These are phyloP conservation scores for Huso huso DNA, from an alignment of 2,797 vertebrate genomes.

Conservation along the genomic window DNA sequence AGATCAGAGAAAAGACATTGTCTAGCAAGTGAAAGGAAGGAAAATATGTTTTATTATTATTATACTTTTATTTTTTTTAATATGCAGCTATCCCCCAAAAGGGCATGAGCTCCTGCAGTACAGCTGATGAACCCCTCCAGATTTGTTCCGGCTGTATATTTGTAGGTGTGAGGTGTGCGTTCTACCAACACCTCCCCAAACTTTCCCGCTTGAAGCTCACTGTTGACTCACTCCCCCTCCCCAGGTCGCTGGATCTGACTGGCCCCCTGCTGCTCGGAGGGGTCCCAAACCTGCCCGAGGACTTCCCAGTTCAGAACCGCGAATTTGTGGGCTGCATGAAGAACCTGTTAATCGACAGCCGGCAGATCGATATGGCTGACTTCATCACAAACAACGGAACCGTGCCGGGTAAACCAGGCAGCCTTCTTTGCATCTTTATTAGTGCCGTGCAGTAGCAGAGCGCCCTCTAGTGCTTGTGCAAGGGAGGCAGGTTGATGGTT, in stretches of 20 bases:
- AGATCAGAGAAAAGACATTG: too few relatives aligned
- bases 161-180: too few relatives aligned
- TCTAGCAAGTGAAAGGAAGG: too few relatives aligned
- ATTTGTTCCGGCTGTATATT: too few relatives aligned
- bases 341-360: conserved; percentile 78
- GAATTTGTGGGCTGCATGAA: conserved; percentile 91
- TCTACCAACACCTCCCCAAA: not conserved
- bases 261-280: conserved; percentile 86
- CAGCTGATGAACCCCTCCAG: too few relatives aligned
- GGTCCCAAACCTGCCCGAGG: conserved; percentile 82
- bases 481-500: too few relatives aligned
- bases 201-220: not conserved
- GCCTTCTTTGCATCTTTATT: not conserved
- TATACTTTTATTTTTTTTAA: not conserved
- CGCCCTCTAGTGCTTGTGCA: too few relatives aligned
- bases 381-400: conserved; percentile 94
- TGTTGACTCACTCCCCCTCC: not conserved
- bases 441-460: too few relatives aligned
- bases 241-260: conserved; percentile 84
- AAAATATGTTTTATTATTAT: too few relatives aligned
- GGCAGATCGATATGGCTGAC: conserved; percentile 77
- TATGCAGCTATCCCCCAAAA: too few relatives aligned
- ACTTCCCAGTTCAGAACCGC: conserved; percentile 74
- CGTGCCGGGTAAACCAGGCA: conserved; percentile 58
- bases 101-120: too few relatives aligned